Evolutionary conservation across 2,888 invertebrate species (phyloP).

Genomic region (Galeopsomyia nigrocyanea): DNA sequence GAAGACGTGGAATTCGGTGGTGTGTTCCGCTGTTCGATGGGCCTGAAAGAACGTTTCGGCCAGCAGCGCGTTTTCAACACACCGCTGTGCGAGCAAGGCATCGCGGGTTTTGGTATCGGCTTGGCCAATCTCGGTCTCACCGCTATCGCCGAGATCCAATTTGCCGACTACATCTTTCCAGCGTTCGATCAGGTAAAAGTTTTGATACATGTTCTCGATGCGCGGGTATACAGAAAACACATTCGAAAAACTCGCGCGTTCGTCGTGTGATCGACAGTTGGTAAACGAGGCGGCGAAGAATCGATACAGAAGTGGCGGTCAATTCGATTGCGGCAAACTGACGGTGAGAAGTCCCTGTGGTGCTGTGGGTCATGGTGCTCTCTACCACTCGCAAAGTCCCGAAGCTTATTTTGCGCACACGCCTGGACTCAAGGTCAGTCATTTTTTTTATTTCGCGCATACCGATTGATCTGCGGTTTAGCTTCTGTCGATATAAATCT

Average conservation of each 20-base stretch:
- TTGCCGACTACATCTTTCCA: slow-evolving; percentile 99
- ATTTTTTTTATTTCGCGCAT: background rate
- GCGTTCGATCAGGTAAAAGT: slow-evolving; percentile 93
- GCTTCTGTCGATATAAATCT: too few species aligned
- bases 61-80: slow-evolving; percentile 96
- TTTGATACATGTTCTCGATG: background rate
- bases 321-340: slow-evolving; percentile 90
- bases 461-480: too few species aligned
- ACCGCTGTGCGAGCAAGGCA: slow-evolving; percentile 95
- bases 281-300: slow-evolving; percentile 95
- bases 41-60: slow-evolving; percentile 93
- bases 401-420: slow-evolving; percentile 98
- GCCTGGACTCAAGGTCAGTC: slow-evolving; percentile 86
- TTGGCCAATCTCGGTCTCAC: slow-evolving; percentile 91
- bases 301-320: slow-evolving; percentile 92
- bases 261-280: slow-evolving; percentile 69
- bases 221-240: too few species aligned
- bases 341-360: slow-evolving; percentile 94
- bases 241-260: too few species aligned
- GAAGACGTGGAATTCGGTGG: slow-evolving; percentile 99
- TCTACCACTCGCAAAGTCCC: slow-evolving; percentile 98
- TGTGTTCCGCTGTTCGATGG: slow-evolving; percentile 95
- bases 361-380: slow-evolving; percentile 98
- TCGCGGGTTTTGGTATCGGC: slow-evolving; percentile 97
- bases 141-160: slow-evolving; percentile 98